These are phyloP conservation scores for Trichomalopsis sarcophagae DNA, from an alignment of 1,140 invertebrate species.

Conservation along the genomic window DNA sequence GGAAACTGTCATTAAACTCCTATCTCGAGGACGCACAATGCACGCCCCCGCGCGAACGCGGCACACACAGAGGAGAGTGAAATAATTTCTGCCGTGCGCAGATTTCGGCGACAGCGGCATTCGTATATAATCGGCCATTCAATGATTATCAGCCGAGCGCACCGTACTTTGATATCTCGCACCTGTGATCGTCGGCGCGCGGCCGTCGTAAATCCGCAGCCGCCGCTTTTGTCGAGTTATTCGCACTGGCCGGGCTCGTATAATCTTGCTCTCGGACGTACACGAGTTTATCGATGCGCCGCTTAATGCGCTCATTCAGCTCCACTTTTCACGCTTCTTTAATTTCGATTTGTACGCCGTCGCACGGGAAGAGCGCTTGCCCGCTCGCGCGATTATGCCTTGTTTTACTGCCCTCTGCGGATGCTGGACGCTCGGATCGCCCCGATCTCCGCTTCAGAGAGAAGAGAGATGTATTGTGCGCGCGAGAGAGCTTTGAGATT, in stretches of 20 bases:
- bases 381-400: constrained; percentile 23
- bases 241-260: not conserved
- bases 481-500: constrained; percentile 12
- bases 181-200: constrained; percentile 26
- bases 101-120: not conserved
- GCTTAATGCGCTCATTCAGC: constrained; percentile 23
- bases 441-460: not conserved
- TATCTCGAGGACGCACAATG: constrained; percentile 32
- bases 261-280: not conserved
- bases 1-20: constrained; percentile 32
- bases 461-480: not conserved
- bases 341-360: constrained; percentile 16
- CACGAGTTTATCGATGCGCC: constrained; percentile 7
- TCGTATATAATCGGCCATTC: not conserved
- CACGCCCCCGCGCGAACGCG: not conserved
- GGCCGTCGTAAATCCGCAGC: constrained; percentile 28
- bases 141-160: constrained; percentile 9
- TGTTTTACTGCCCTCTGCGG: constrained; percentile 20
- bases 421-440: too few species aligned
- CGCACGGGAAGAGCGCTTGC: not conserved
- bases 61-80: not conserved
- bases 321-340: constrained; percentile 46
- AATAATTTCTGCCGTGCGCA: constrained; percentile 26
- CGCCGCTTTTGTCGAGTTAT: not conserved
- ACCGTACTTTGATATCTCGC: constrained; percentile 33